Conservation (phyloP, 1,140 invertebrate genomes). For the Andrena cerasifolii region DNA sequence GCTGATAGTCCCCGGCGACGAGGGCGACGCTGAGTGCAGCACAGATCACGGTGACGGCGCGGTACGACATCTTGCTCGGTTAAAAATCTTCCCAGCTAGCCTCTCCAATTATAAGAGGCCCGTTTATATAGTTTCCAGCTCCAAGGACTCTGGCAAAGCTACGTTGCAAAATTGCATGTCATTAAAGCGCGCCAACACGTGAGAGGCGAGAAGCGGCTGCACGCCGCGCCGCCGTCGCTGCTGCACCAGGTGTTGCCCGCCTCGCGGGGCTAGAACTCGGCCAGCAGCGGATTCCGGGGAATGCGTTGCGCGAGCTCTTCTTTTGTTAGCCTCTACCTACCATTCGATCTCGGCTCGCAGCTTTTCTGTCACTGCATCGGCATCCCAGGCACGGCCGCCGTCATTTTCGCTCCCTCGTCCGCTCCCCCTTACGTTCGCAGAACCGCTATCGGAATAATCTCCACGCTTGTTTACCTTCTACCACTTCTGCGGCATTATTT, state of each 20-base stretch:
- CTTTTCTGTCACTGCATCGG: constrained; percentile 56
- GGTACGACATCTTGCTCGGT: constrained; percentile 60
- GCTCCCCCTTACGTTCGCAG: constrained; percentile 12
- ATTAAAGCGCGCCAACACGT: constrained; percentile 73
- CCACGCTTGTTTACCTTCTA: constrained; percentile 48
- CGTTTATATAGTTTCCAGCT: constrained; percentile 81
- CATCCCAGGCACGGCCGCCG: constrained; percentile 36
- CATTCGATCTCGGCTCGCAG: background rate
- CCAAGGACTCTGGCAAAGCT: constrained; percentile 79
- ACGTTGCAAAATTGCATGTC: constrained; percentile 81
- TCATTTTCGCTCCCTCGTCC: constrained; percentile 7
- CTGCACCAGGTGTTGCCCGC: background rate
- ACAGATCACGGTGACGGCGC: constrained; percentile 55
- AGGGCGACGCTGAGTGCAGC: constrained; percentile 54
- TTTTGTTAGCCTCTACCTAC: constrained; percentile 15
- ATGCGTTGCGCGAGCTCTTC: constrained; percentile 46
- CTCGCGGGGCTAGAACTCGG: constrained; percentile 16
- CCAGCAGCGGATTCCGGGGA: constrained; percentile 24
- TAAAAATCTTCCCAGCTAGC: constrained; percentile 70
- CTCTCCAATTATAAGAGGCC: constrained; percentile 74
- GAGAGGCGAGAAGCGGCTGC: constrained; percentile 58
- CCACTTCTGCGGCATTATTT: background rate
- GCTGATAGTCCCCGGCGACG: constrained; percentile 62
- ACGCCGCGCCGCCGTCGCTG: background rate
- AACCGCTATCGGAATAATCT: constrained; percentile 33